These are phyloP conservation scores for Dyspetes luteomarginatus DNA, from an alignment of 2,888 invertebrate species.

Conservation along the genomic window DNA sequence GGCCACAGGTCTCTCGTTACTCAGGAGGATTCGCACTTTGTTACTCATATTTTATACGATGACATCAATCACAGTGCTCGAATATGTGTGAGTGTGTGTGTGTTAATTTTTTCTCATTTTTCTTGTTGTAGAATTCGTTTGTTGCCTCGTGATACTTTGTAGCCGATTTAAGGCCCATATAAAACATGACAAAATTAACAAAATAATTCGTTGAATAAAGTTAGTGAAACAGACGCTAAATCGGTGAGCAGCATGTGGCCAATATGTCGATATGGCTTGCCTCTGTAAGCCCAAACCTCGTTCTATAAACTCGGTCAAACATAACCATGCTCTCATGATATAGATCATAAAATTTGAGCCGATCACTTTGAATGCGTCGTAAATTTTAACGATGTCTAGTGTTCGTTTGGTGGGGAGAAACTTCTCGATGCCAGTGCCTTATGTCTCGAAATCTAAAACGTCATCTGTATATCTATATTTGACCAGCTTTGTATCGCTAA, in stretches of 20 bases:
- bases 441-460: constrained; percentile 18
- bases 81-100: too few relatives aligned
- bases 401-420: neutral
- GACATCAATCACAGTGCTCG: constrained; percentile 51
- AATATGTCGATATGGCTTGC: constrained; percentile 54
- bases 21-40: constrained; percentile 41
- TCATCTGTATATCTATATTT: neutral
- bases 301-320: constrained; percentile 54
- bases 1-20: constrained; percentile 19
- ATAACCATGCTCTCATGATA: constrained; percentile 28
- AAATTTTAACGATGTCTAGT: constrained; percentile 61
- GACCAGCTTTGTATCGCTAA: too few relatives aligned
- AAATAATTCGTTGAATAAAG: neutral
- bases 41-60: constrained; percentile 49
- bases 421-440: constrained; percentile 17
- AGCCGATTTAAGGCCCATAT: neutral
- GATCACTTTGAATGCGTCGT: constrained; percentile 60
- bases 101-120: constrained; percentile 6
- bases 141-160: neutral
- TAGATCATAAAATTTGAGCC: constrained; percentile 59
- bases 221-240: neutral
- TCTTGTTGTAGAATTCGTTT: constrained; percentile 1
- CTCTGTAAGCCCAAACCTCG: constrained; percentile 29
- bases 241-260: constrained; percentile 58
- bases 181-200: neutral